Percentiles rank a stretch among this genome's conserved stretches.
Conservation (phyloP, 1,140 invertebrate species). For the Trypoxylus dichotomus region DNA sequence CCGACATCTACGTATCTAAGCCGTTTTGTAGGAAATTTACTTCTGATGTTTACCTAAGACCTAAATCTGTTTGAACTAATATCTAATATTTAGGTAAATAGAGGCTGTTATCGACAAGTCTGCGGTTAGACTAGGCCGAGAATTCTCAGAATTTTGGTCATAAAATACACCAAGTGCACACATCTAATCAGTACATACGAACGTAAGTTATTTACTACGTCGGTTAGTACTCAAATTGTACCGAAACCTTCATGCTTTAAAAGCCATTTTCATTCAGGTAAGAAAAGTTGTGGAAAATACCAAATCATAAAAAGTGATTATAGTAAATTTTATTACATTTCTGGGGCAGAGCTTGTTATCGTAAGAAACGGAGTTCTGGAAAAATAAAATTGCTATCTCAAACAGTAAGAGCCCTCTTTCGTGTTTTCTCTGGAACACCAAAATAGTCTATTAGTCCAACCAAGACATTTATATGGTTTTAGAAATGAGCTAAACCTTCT, state of each 20-base stretch:
- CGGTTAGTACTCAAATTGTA: not conserved
- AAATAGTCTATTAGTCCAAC: too few species aligned
- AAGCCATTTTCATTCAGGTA: too few species aligned
- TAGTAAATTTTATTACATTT: too few species aligned
- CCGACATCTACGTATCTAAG: not conserved
- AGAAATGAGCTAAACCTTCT: too few species aligned
- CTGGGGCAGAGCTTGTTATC: too few species aligned
- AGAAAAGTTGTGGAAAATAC: too few species aligned
- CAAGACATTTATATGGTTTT: too few species aligned
- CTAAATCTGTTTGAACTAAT: conserved; percentile 13
- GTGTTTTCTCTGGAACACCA: too few species aligned
- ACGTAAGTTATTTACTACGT: not conserved
- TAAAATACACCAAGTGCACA: not conserved
- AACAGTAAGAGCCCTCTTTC: too few species aligned
- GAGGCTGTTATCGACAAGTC: not conserved
- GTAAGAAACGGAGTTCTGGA: too few species aligned
- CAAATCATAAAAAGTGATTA: too few species aligned
- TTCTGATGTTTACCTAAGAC: conserved; percentile 11
- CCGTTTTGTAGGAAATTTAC: conserved; percentile 18
- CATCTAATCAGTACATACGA: not conserved
- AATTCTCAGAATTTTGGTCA: not conserved
- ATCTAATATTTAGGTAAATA: conserved; percentile 11
- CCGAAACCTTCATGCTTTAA: not conserved
- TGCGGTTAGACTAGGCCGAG: not conserved
- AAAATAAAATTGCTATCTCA: too few species aligned